A percentile compares a stretch with the other conserved stretches of the same genome.
Conservation (phyloP, 2,113 vertebrate species). For the Cinclus cinclus region DNA sequence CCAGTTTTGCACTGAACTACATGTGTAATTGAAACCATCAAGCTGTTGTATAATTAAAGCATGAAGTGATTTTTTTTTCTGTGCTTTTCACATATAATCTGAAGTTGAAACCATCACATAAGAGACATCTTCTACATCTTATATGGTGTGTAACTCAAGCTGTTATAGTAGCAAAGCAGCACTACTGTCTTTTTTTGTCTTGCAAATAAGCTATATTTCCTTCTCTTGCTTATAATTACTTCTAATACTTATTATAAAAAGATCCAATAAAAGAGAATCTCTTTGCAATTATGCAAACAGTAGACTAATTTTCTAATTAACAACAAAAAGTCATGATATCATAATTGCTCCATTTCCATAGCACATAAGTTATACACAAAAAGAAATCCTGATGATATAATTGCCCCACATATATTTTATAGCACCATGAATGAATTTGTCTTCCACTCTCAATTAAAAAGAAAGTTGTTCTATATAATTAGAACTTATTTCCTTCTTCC, state of each 20-base stretch:
- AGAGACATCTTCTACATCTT: not conserved
- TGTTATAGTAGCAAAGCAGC: not conserved
- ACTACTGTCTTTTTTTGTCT: slow-evolving; percentile 2
- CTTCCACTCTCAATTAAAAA: slow-evolving; percentile 8
- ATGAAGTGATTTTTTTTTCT: not conserved
- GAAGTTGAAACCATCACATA: not conserved
- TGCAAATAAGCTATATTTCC: slow-evolving; percentile 38
- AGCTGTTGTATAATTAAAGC: not conserved
- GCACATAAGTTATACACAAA: not conserved
- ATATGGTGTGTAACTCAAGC: not conserved
- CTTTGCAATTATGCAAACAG: slow-evolving; percentile 34
- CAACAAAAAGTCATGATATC: slow-evolving; percentile 41
- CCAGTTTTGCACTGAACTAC: not conserved
- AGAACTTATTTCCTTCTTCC: slow-evolving; percentile 24
- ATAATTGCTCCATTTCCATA: slow-evolving; percentile 49
- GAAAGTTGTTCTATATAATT: slow-evolving; percentile 24
- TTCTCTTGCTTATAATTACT: slow-evolving; percentile 33
- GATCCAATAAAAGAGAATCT: slow-evolving; percentile 3
- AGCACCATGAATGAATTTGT: not conserved
- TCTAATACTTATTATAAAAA: slow-evolving; percentile 39
- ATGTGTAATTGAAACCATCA: not conserved
- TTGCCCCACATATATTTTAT: slow-evolving; percentile 33
- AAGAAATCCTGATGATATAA: slow-evolving; percentile 40
- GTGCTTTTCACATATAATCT: not conserved
- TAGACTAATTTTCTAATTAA: slow-evolving; percentile 65